Conservation (phyloP, 2,113 vertebrate species). For the Spilogale gracilis region DNA sequence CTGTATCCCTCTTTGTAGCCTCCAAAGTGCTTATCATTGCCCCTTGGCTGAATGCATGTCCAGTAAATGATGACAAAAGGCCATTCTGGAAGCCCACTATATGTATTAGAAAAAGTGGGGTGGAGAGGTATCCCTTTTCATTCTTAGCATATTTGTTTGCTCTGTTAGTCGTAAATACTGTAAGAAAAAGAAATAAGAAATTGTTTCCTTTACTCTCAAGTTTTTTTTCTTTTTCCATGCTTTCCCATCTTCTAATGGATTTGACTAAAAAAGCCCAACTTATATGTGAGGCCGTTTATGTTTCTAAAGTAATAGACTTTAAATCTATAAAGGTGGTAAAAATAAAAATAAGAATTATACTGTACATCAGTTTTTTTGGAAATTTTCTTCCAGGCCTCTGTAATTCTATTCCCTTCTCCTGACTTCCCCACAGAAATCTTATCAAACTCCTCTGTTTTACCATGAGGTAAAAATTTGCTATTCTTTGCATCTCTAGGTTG, state of each 20-base stretch:
- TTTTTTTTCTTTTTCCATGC: slow-evolving; percentile 38
- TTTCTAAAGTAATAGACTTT: slow-evolving; percentile 62
- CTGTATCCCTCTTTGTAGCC: neutral
- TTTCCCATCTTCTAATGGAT: slow-evolving; percentile 54
- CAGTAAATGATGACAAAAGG: slow-evolving; percentile 1
- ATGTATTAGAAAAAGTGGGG: slow-evolving; percentile 8
- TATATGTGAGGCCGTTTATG: slow-evolving; percentile 37
- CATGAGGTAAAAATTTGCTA: neutral
- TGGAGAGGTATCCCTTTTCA: neutral
- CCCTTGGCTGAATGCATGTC: neutral
- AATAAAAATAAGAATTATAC: slow-evolving; percentile 45
- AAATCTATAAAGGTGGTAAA: slow-evolving; percentile 43
- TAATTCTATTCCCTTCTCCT: neutral
- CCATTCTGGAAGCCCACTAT: neutral
- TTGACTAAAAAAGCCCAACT: neutral
- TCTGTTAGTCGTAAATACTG: slow-evolving; percentile 58
- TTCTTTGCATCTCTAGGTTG: slow-evolving; percentile 39
- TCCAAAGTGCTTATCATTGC: slow-evolving; percentile 19
- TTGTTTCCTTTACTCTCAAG: neutral
- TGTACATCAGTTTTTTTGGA: slow-evolving; percentile 55
- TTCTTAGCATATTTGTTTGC: slow-evolving; percentile 52
- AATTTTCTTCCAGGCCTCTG: slow-evolving; percentile 36
- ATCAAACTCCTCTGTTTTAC: slow-evolving; percentile 26
- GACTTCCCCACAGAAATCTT: neutral
- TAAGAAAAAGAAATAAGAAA: slow-evolving; percentile 48